Evolutionary conservation across 2,888 invertebrate genomes (phyloP), one percentile per base, ranked within the genome.

Genomic region (Thymelicus acteon): DNA sequence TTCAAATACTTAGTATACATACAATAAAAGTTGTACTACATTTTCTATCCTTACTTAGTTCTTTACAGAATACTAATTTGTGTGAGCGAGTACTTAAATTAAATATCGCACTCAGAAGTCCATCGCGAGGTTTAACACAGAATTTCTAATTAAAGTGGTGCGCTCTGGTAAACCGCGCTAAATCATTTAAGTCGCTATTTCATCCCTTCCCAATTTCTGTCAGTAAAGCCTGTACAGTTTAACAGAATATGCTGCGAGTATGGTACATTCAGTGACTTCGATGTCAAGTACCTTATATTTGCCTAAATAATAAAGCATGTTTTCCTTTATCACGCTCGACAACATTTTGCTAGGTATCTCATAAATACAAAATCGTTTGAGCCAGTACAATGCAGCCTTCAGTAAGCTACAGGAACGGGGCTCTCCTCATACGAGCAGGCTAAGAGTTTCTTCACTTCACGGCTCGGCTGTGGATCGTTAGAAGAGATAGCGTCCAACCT

Each of bases 151-250:
- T 73, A 73, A 73, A 73, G 71, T 73, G 64, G 60, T 67, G 58
- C 71, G 71, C 67, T 73, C 61, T 66, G 66, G 65, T 65, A 69
- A 60, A 71, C 70, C 52, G 77, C 72, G 75, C 75, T 73, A 63
- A 69, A 69, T 57, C 69, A 69, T 69, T 69, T 69, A 69, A 63
- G 63, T 69, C 63, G 57, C 69, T 58, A 39, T 69, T 69, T 69
- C 69, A 57, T 58, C 58, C 48, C 58, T 40, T 48, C 58, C 61
- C 63, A 62, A 69, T 58, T 67, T 39, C 69, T 69, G 57, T 63
- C 69, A 37, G 69, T 44, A 48, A 62, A 68, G 69, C 69, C 63
- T 63, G 69, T 39, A 39, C 48, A 48, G 15, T 60, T 57, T 68
- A 62, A 68, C 62, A 61, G 47, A 68, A 68, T 69, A 63, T 31